These are phyloP conservation scores for Cranoglanis bouderius DNA, from an alignment of 2,113 vertebrate species.

Conservation along the genomic window DNA sequence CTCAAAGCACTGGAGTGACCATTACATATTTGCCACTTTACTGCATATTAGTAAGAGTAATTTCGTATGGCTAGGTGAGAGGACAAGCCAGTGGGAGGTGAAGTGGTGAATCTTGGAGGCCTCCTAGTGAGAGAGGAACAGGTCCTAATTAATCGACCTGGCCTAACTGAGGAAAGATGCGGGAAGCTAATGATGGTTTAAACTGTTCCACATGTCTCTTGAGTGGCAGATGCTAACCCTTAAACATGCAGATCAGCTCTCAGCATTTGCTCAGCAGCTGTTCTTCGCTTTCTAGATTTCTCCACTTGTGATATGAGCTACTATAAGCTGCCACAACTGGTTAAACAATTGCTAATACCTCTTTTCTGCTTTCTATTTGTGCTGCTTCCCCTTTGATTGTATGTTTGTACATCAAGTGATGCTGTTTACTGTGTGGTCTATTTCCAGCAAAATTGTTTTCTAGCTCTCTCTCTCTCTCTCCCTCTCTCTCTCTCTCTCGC, in stretches of 20 bases:
- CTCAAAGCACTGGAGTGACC: neutral
- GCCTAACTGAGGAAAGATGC: conserved; percentile 26
- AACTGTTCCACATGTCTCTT: conserved; percentile 31
- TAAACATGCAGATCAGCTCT: conserved; percentile 58
- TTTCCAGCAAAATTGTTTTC: neutral
- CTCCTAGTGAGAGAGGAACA: neutral
- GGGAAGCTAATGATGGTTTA: conserved; percentile 29
- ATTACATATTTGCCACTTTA: conserved; percentile 9
- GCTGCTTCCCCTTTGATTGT: neutral
- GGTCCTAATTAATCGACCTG: conserved; percentile 33
- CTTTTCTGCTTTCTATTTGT: conserved; percentile 44
- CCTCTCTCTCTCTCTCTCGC: neutral
- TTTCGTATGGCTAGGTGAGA: conserved; percentile 6
- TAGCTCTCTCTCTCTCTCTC: conserved; percentile 4
- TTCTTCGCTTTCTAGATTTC: conserved; percentile 55
- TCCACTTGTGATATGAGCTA: conserved; percentile 56
- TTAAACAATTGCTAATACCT: conserved; percentile 36
- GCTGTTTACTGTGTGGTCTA: conserved; percentile 6
- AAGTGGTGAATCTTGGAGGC: conserved; percentile 8
- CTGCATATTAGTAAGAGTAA: neutral
- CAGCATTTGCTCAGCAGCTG: conserved; percentile 68
- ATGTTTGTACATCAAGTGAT: conserved; percentile 27
- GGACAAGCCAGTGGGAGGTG: neutral
- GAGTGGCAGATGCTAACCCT: conserved; percentile 33
- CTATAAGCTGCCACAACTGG: conserved; percentile 49